Evolutionary conservation across 92 coral and sea anemone genomes (phyloP).

Genomic region (Ricordea florida): DNA sequence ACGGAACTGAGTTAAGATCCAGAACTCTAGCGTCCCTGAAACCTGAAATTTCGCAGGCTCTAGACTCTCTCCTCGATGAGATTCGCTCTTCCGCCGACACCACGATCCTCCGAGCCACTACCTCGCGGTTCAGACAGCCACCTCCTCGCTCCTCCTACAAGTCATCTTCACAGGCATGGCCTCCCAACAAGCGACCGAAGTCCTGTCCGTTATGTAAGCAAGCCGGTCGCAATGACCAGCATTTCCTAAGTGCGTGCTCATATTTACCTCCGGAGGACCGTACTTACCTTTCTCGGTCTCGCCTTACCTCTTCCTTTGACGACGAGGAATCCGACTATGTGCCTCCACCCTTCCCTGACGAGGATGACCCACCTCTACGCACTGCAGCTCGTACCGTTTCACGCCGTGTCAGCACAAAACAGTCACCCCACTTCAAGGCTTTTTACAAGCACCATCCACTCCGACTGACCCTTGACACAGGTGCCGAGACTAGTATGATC

Average conservation of each 20-base stretch:
- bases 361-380: background rate
- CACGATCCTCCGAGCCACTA: slow-evolving; percentile 33
- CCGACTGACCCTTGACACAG: too few species aligned
- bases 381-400: slow-evolving; percentile 21
- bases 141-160: background rate
- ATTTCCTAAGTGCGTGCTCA: slow-evolving; percentile 56
- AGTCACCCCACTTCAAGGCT: slow-evolving; percentile 49
- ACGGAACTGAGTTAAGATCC: slow-evolving; percentile 39
- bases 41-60: slow-evolving; percentile 46
- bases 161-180: background rate
- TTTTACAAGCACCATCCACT: slow-evolving; percentile 49
- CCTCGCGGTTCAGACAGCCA: slow-evolving; percentile 2
- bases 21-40: slow-evolving; percentile 45
- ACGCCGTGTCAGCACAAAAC: slow-evolving; percentile 48
- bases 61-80: slow-evolving; percentile 54
- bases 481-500: slow-evolving; percentile 60
- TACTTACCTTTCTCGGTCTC: slow-evolving; percentile 27
- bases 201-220: slow-evolving; percentile 50
- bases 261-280: slow-evolving; percentile 53
- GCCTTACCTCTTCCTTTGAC: slow-evolving; percentile 17
- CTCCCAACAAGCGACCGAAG: slow-evolving; percentile 23
- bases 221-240: slow-evolving; percentile 55
- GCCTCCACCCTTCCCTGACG: background rate
- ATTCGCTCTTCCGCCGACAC: slow-evolving; percentile 39
- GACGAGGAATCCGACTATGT: slow-evolving; percentile 16